Percentiles rank a stretch among this genome's conserved stretches.
Evolutionary conservation across 2,113 vertebrate genomes (phyloP).

Genomic region (Manacus vitellinus): DNA sequence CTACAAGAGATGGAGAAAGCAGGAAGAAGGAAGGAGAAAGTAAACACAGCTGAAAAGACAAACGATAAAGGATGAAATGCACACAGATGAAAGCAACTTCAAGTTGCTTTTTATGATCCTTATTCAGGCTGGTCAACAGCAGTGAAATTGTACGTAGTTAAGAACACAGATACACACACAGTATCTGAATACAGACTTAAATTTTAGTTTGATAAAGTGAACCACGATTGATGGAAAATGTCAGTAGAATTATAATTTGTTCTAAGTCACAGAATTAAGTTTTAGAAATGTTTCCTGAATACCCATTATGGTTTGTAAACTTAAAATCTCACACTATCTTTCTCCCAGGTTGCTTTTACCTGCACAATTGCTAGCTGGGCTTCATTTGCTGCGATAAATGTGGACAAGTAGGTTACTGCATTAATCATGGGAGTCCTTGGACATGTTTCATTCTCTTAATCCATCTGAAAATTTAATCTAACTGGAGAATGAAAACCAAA

Average conservation of each 20-base stretch:
- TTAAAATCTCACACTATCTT: not conserved
- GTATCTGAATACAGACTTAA: not conserved
- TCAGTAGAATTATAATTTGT: not conserved
- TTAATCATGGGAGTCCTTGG: not conserved
- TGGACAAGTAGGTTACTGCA: not conserved
- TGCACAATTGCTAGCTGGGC: not conserved
- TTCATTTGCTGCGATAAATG: not conserved
- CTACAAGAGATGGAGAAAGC: not conserved
- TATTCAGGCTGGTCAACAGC: not conserved
- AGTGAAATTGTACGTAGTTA: not conserved
- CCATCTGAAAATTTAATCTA: not conserved
- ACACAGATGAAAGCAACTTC: not conserved
- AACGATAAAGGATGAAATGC: not conserved
- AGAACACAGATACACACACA: not conserved
- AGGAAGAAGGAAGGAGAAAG: not conserved
- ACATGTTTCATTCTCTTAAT: not conserved
- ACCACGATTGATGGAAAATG: not conserved
- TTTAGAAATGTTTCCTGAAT: not conserved
- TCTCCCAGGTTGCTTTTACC: not conserved
- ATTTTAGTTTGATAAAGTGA: not conserved
- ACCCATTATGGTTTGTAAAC: not conserved
- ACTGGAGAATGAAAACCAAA: not conserved
- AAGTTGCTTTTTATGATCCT: not conserved
- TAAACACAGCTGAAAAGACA: not conserved
- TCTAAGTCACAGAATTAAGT: not conserved